Evolutionary conservation across 1,140 invertebrate species (phyloP).

Genomic region (Magallana ariakensis): DNA sequence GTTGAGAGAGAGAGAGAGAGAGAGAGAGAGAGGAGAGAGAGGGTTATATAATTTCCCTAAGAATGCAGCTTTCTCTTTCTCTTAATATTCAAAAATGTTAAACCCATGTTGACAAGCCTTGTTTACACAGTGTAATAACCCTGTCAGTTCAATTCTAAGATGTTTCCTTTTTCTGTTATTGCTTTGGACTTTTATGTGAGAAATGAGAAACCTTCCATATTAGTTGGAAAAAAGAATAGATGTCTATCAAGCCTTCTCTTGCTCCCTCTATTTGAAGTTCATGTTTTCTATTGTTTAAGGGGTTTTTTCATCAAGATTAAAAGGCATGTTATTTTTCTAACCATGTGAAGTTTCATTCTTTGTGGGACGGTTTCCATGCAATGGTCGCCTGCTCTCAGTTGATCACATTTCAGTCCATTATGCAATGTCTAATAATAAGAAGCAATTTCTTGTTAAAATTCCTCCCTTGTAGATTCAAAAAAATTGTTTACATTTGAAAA

Average conservation of each 20-base stretch:
- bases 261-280: background rate
- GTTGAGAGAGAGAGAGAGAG: conserved; percentile 15
- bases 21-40: background rate
- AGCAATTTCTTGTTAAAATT: conserved; percentile 19
- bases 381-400: background rate
- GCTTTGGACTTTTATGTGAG: conserved; percentile 25
- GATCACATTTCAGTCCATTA: conserved; percentile 20
- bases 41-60: background rate
- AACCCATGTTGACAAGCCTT: background rate
- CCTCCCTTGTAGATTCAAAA: conserved; percentile 4
- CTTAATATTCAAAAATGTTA: background rate
- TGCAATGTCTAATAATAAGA: conserved; percentile 22
- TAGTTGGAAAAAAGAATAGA: background rate
- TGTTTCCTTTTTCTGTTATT: background rate
- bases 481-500: conserved; percentile 23
- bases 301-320: too few species aligned
- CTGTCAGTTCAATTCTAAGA: conserved; percentile 15
- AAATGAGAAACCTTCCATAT: background rate
- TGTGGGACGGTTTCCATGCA: background rate
- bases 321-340: too few species aligned
- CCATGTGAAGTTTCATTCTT: background rate
- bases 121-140: background rate
- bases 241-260: background rate
- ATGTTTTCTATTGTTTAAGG: too few species aligned
- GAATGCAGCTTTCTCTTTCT: too few species aligned